Percentiles rank a stretch among this genome's conserved stretches.
phyloP scores from a whole-genome alignment of 1,140 invertebrate genomes.

The fruit fly (Drosophila melanogaster) region Release_6_plus_ISO1_MT NC_004354.4:2124001-2124500 shows the following conservation, averaged over 20 bases:
- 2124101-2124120: too few relatives aligned
- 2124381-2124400: conserved; percentile 61
- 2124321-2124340: conserved; percentile 72
- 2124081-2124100: too few relatives aligned
- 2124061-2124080: too few relatives aligned
- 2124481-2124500: conserved; percentile 53
- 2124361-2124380: conserved; percentile 10
- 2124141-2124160: too few relatives aligned
- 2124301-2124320: conserved; percentile 58
- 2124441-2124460: conserved; percentile 23
- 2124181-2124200: too few relatives aligned
- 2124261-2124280: too few relatives aligned
- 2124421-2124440: conserved; percentile 22
- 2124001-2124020: background rate
- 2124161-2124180: too few relatives aligned
- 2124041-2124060: background rate
- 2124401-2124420: conserved; percentile 31
- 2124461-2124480: conserved; percentile 57
- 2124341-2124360: conserved; percentile 63
- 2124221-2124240: too few relatives aligned
- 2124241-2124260: too few relatives aligned
- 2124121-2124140: too few relatives aligned
- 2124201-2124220: too few relatives aligned
- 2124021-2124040: conserved; percentile 6
- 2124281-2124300: background rate